phyloP scores from a whole-genome alignment of 1,140 invertebrate species.

The Drosophila nikananu region DNA sequence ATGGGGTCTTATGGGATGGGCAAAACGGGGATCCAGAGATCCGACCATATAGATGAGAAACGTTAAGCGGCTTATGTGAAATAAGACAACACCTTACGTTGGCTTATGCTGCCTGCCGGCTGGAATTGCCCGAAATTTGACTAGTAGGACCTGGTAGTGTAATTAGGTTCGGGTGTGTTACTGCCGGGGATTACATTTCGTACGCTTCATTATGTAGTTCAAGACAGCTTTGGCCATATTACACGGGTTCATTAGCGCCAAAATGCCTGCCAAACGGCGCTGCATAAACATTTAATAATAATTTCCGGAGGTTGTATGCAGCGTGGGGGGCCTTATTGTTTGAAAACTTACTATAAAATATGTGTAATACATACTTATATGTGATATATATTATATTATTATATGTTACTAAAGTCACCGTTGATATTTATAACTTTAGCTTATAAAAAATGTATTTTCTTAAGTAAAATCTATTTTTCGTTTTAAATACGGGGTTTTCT shows the following conservation, averaged over 20 bases:
- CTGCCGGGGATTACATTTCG: constrained; percentile 31
- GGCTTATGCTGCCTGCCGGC: constrained; percentile 40
- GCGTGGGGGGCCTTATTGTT: too few relatives aligned
- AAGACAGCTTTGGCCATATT: constrained; percentile 13
- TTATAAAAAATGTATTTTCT: not conserved
- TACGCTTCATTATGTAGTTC: constrained; percentile 24
- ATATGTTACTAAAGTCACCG: not conserved
- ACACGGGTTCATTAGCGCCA: constrained; percentile 12
- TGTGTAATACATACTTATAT: too few relatives aligned
- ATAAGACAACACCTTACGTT: constrained; percentile 65
- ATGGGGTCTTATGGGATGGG: constrained; percentile 20
- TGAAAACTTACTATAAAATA: not conserved
- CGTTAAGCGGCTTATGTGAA: constrained; percentile 56
- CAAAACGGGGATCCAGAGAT: not conserved
- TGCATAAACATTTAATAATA: not conserved
- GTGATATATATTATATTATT: too few relatives aligned
- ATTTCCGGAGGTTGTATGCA: not conserved
- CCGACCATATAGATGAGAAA: constrained; percentile 12
- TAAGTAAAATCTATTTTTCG: not conserved
- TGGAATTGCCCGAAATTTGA: constrained; percentile 43
- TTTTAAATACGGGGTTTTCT: too few relatives aligned
- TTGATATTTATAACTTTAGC: not conserved
- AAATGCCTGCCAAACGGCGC: not conserved
- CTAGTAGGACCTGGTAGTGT: constrained; percentile 50
- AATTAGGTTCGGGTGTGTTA: constrained; percentile 41